Evolutionary conservation across 2,113 vertebrate species (phyloP).

Genomic region (Rhynchopsitta pachyrhyncha): DNA sequence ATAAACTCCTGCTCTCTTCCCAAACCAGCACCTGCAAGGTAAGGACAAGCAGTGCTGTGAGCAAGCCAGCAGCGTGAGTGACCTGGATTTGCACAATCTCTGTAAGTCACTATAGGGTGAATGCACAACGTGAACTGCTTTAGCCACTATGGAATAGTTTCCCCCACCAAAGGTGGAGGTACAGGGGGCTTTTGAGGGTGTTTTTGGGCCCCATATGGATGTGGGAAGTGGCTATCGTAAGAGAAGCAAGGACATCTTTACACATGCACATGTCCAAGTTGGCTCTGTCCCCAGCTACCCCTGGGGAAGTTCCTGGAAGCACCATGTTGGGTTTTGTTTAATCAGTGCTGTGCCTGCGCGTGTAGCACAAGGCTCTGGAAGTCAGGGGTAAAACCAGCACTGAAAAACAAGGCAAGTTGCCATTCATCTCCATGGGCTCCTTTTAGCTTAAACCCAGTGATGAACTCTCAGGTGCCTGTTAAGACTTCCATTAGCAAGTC

Average conservation of each 20-base stretch:
- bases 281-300: not conserved
- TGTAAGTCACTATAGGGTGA: not conserved
- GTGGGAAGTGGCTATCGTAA: not conserved
- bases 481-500: conserved; percentile 43
- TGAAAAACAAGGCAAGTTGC: not conserved
- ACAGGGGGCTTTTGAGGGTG: no score
- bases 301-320: not conserved
- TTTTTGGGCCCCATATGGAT: fast-evolving
- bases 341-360: not conserved
- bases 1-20: conserved; percentile 90
- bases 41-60: not conserved
- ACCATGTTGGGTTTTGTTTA: not conserved
- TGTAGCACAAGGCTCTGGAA: not conserved
- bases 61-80: not conserved
- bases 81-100: not conserved
- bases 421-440: not conserved
- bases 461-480: conserved; percentile 31
- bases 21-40: conserved; percentile 94
- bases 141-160: not conserved
- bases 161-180: no score
- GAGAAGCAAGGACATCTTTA: not conserved
- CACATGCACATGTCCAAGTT: fast-evolving
- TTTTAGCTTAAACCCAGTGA: not conserved
- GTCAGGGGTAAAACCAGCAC: not conserved
- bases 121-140: not conserved